phyloP scores from a whole-genome alignment of 2,113 vertebrate species.

The Psophia crepitans region DNA sequence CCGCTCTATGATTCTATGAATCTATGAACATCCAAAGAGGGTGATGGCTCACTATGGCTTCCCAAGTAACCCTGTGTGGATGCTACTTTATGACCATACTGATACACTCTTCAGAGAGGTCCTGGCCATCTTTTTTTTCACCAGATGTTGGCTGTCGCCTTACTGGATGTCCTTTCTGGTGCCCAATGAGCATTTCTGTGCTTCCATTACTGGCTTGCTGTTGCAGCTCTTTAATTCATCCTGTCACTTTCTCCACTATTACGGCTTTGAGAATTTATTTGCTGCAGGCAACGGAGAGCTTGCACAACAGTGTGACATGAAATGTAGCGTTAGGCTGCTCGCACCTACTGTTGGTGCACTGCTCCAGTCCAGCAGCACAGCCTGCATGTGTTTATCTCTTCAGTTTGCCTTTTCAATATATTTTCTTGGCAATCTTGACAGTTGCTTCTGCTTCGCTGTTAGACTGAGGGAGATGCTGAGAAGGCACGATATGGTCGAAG shows the following conservation, averaged over 20 bases:
- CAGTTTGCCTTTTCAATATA: not conserved
- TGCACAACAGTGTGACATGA: constrained; percentile 33
- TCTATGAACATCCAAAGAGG: not conserved
- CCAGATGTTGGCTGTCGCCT: not conserved
- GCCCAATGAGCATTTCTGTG: not conserved
- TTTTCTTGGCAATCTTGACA: constrained; percentile 25
- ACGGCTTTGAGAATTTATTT: constrained; percentile 10
- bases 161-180: not conserved
- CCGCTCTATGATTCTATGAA: no score
- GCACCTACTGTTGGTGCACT: not conserved
- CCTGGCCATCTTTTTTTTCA: not conserved
- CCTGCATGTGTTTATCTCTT: not conserved
- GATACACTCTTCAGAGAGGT: not conserved
- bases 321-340: not conserved
- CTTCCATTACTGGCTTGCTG: not conserved
- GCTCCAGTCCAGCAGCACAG: not conserved
- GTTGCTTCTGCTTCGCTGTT: rapidly evolving
- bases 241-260: constrained; percentile 9
- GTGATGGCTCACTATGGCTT: not conserved
- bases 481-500: not conserved
- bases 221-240: constrained; percentile 30
- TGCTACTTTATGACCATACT: not conserved
- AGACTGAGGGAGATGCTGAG: not conserved
- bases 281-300: not conserved
- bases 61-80: not conserved